phyloP scores from a whole-genome alignment of 2,113 vertebrate genomes.

The Cichladusa arquata region DNA sequence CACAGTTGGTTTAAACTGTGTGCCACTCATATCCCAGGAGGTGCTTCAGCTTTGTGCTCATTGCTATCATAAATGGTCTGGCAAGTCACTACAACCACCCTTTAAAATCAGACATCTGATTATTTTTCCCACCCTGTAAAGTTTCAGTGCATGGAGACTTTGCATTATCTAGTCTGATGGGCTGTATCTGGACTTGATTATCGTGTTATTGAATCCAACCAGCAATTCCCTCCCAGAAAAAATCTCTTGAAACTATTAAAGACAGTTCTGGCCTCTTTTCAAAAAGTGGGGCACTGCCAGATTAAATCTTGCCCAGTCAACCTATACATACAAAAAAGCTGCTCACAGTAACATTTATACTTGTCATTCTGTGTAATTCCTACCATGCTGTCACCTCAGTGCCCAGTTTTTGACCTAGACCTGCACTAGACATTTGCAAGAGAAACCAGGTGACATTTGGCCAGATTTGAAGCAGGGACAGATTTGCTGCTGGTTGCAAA shows the following conservation, averaged over 20 bases:
- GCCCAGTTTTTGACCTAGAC: not conserved
- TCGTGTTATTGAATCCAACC: not conserved
- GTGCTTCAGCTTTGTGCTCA: not conserved
- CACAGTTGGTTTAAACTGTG: not conserved
- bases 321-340: rapidly evolving
- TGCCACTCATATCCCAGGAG: rapidly evolving
- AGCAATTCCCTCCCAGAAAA: not conserved
- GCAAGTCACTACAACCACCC: not conserved
- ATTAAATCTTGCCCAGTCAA: not conserved
- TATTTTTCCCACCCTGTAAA: not conserved
- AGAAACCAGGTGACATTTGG: not conserved
- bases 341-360: not conserved
- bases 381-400: not conserved
- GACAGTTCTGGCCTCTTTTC: not conserved
- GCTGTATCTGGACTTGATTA: not conserved
- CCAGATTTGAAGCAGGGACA: not conserved
- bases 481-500: not conserved
- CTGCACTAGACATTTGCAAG: not conserved
- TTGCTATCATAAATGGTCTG: not conserved
- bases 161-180: not conserved
- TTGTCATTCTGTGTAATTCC: not conserved
- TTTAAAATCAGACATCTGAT: not conserved
- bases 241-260: not conserved
- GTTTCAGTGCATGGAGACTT: not conserved
- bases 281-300: not conserved